Evolutionary conservation across 2,888 invertebrate species (phyloP).

Genomic region (Cephus nigrinus): DNA sequence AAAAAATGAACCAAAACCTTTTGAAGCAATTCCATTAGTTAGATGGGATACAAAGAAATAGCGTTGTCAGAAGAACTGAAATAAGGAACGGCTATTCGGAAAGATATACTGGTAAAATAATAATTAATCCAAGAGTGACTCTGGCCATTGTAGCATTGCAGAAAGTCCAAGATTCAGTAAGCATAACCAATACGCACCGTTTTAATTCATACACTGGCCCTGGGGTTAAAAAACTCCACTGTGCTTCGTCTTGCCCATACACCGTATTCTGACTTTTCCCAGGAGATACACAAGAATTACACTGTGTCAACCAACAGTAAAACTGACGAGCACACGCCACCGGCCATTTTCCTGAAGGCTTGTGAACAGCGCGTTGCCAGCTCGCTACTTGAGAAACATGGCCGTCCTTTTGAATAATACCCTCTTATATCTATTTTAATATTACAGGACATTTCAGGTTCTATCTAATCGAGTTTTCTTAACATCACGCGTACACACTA

Average conservation of each 20-base stretch:
- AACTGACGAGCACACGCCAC: constrained; percentile 51
- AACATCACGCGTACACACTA: neutral
- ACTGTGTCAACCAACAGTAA: constrained; percentile 30
- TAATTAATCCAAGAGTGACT: neutral
- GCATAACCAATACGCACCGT: neutral
- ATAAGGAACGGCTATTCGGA: neutral
- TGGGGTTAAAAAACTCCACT: neutral
- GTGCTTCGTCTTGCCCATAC: neutral
- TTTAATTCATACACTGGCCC: neutral
- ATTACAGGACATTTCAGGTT: neutral
- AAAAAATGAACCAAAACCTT: neutral
- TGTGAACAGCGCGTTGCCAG: neutral
- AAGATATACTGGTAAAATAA: neutral
- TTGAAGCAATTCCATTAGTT: neutral
- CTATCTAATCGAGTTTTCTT: neutral
- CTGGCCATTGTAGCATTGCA: neutral
- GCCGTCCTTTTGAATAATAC: constrained; percentile 1
- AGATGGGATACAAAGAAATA: neutral
- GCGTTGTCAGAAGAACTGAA: neutral
- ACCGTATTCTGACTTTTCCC: neutral
- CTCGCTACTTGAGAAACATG: constrained; percentile 3
- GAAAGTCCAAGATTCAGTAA: neutral
- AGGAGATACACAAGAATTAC: constrained; percentile 24
- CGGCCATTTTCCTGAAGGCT: constrained; percentile 53
- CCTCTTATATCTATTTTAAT: neutral